Evolutionary conservation across 2,888 invertebrate genomes (phyloP).

Genomic region (Operophtera brumata): DNA sequence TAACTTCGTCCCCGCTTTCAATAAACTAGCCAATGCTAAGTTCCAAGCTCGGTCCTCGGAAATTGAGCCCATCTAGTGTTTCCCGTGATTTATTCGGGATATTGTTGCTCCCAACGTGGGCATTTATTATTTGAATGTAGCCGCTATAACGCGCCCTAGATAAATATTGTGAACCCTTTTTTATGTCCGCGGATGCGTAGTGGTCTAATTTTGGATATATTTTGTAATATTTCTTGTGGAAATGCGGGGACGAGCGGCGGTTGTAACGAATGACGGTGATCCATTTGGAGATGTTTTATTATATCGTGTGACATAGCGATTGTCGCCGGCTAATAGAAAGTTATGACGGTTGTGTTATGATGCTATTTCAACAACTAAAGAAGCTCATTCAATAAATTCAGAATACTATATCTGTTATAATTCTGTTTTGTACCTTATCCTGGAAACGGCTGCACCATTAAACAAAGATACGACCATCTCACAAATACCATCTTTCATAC

Average conservation of each 20-base stretch:
- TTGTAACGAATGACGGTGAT: conserved; percentile 26
- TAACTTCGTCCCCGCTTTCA: conserved; percentile 8
- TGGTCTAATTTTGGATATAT: conserved; percentile 49
- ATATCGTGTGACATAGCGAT: conserved; percentile 20
- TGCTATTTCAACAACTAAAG: background rate
- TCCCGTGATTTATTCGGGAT: conserved; percentile 54
- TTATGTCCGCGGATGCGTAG: conserved; percentile 45
- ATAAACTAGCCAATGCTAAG: conserved; percentile 10
- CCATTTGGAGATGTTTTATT: conserved; percentile 20
- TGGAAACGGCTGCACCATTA: too few species aligned
- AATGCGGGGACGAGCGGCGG: conserved; percentile 24
- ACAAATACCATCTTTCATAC: too few species aligned
- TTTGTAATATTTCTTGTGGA: conserved; percentile 43
- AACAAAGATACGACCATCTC: too few species aligned
- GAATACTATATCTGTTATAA: too few species aligned
- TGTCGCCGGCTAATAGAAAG: conserved; percentile 15
- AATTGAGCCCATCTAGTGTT: conserved; percentile 47
- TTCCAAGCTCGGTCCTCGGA: conserved; percentile 39
- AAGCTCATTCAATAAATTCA: background rate
- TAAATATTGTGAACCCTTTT: conserved; percentile 63
- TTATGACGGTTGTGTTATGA: conserved; percentile 10
- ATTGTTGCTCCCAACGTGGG: conserved; percentile 54
- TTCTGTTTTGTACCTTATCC: too few species aligned
- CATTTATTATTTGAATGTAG: conserved; percentile 63
- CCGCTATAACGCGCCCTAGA: conserved; percentile 59